Conservation (phyloP, 2,888 invertebrate species). For the Temnothorax unifasciatus region DNA sequence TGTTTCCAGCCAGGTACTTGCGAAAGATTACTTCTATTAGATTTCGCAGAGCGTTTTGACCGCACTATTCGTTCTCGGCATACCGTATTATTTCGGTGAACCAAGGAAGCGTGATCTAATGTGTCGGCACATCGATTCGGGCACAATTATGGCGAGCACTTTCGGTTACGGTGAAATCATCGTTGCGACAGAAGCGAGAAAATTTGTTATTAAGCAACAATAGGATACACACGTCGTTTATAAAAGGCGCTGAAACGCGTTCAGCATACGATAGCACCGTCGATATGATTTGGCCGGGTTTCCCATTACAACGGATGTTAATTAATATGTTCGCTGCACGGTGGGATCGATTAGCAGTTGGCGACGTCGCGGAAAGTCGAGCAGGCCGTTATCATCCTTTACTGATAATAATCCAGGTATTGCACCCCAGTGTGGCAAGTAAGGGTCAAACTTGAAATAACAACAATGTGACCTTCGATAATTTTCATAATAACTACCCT, state of each 20-base stretch:
- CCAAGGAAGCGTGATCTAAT: conserved; percentile 71
- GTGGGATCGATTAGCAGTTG: neutral
- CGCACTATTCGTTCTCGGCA: neutral
- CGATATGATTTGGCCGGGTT: neutral
- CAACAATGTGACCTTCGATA: neutral
- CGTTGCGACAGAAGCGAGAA: conserved; percentile 80
- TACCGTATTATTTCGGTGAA: neutral
- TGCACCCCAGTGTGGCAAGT: too few species aligned
- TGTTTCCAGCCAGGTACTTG: neutral
- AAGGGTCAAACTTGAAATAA: neutral
- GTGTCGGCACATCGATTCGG: conserved; percentile 62
- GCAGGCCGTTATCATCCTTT: neutral
- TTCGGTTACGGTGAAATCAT: conserved; percentile 79
- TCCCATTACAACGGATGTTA: conserved; percentile 1
- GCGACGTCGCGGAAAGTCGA: neutral
- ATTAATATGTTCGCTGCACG: neutral
- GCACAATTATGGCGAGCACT: conserved; percentile 74
- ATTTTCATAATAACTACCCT: neutral
- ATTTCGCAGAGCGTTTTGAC: neutral
- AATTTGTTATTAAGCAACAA: conserved; percentile 78
- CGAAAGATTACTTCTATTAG: neutral
- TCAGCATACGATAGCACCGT: conserved; percentile 63
- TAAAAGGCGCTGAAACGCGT: conserved; percentile 63
- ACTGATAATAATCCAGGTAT: neutral
- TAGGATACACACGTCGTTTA: conserved; percentile 28